Conservation (phyloP, 2,113 vertebrate species). For the Halcyon senegalensis region DNA sequence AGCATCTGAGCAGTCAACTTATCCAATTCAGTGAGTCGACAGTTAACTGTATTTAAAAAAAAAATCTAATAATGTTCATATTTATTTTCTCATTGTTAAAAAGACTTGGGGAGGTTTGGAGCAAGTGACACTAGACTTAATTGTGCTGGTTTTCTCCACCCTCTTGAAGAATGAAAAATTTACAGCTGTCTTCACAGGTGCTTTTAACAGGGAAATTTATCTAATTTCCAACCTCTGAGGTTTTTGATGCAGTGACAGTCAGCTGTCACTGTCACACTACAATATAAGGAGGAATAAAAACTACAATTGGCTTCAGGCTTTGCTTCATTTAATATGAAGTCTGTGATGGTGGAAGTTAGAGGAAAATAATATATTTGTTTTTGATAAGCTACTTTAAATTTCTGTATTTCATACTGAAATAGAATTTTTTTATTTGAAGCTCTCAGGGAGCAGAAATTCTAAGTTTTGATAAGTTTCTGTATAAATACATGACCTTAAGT, state of each 20-base stretch:
- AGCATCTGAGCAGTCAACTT: background rate
- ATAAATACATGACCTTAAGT: background rate
- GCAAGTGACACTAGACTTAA: background rate
- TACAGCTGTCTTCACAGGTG: background rate
- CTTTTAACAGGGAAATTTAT: background rate
- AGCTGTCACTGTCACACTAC: background rate
- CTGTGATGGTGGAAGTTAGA: background rate
- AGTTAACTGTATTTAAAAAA: background rate
- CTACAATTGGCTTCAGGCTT: background rate
- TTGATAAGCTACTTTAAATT: background rate
- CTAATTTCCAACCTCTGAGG: background rate
- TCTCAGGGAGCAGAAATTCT: background rate
- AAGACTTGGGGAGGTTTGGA: background rate
- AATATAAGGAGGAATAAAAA: background rate
- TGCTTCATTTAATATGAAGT: background rate
- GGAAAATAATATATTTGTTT: background rate
- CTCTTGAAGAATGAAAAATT: background rate
- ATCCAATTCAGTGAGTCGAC: background rate
- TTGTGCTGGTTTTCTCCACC: rapidly evolving
- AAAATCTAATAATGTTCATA: background rate
- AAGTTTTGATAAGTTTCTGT: background rate
- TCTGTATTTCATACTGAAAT: background rate
- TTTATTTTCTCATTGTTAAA: background rate
- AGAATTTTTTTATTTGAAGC: background rate
- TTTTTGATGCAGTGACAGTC: background rate